Evolutionary conservation across 2,888 invertebrate genomes (phyloP), one percentile per base, ranked within the genome.

Genomic region (Lepetodrilus schrolli): DNA sequence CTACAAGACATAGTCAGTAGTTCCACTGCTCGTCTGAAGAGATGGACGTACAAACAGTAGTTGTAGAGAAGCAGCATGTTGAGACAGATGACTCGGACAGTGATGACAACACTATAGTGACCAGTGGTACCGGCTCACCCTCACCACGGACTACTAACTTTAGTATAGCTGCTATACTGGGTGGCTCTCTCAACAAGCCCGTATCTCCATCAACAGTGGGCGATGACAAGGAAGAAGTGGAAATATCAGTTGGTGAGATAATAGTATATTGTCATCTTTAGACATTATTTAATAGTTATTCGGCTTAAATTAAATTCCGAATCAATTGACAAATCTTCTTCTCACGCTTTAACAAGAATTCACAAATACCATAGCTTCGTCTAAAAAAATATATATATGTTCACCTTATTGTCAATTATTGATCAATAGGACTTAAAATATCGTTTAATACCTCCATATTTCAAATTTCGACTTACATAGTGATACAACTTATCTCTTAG

Each of bases 71-170:
- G 10, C 21, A 21, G 7, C 20, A 13, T 10, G 10, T n/a, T 13
- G 37, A 10, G 8, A 5, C 20, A 34, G 70, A 7, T 20, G 70
- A 50, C 70, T 34, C 37, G 21, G 47, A 47, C 47, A 47, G 20
- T 21, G 68, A 68, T 21, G 50, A 50, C 48, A 50, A 34, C 34
- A 23, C 38, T 13, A 30, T 50, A 4, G 50, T 50, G 49, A 70
- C 50, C 17, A 20, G 21, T 7, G 49, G 50, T 17, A 36, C 58
- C 58, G 17, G 26, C 7, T 23, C 34, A 7, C 17, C 50, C 21
- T 70, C 70, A 21, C 49, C 48, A n/a, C 49, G 50, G 23, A 50
- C 70, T 10, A 70, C 49, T 10, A 70, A 70, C 48, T 70, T 70
- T 13, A 70, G 70, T 36, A 70, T 70, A 10, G 70, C 70, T 34